A percentile compares a stretch with the other conserved stretches of the same genome.
Conservation (phyloP, 2,113 vertebrate genomes). For the Xiphophorus hellerii region DNA sequence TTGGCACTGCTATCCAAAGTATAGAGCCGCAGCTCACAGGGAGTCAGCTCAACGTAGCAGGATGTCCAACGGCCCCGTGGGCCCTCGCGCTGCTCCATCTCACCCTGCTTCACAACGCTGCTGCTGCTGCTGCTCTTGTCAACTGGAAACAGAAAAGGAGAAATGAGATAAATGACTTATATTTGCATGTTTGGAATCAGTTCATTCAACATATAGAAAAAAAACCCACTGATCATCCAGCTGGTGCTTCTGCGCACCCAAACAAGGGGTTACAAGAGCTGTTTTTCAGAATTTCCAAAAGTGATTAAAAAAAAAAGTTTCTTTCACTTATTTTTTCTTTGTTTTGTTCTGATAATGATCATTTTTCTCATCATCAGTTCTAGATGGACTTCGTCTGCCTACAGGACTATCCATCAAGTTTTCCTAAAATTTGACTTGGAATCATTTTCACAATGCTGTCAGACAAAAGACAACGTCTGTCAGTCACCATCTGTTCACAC, state of each 20-base stretch:
- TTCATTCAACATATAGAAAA: not conserved
- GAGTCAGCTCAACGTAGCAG: slow-evolving; percentile 91
- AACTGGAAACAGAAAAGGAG: slow-evolving; percentile 70
- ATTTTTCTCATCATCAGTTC: no score
- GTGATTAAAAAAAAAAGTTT: no score
- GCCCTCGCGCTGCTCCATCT: slow-evolving; percentile 88
- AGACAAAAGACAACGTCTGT: no score
- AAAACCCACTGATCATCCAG: not conserved
- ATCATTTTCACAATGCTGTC: no score
- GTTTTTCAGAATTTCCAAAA: no score
- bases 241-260: not conserved
- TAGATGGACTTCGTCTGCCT: no score
- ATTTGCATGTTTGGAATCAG: not conserved
- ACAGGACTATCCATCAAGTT: no score
- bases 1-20: slow-evolving; percentile 90
- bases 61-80: slow-evolving; percentile 87
- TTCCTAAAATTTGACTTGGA: no score
- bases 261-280: not conserved
- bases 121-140: slow-evolving; percentile 85
- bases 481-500: no score
- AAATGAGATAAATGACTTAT: slow-evolving; percentile 10
- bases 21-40: slow-evolving; percentile 89
- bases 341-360: no score
- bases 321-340: no score
- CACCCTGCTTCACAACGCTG: slow-evolving; percentile 91